A percentile compares a stretch with the other conserved stretches of the same genome.
Evolutionary conservation across 2,888 invertebrate genomes (phyloP).

Genomic region (Idaea dimidiata): DNA sequence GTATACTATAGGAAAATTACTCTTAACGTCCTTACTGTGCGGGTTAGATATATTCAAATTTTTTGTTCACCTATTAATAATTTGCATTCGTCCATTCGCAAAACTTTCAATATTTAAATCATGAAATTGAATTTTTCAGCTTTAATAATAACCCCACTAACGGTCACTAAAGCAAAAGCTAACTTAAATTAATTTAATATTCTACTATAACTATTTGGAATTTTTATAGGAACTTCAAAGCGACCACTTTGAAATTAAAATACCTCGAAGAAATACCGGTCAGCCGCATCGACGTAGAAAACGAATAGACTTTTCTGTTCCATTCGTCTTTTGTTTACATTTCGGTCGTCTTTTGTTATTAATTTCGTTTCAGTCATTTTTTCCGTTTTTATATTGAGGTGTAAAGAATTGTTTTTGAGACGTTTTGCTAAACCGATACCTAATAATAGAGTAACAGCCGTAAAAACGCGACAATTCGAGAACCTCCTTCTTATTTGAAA

Average conservation of each 20-base stretch:
- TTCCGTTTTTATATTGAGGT: too few species aligned
- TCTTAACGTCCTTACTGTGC: too few species aligned
- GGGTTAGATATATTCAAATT: neutral
- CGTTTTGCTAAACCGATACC: too few species aligned
- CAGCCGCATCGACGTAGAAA: neutral
- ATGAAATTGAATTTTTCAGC: neutral
- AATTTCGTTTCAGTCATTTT: too few species aligned
- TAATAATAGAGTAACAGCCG: too few species aligned
- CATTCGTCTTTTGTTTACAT: neutral
- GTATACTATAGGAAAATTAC: too few species aligned
- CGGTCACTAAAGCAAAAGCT: neutral
- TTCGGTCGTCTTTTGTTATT: too few species aligned
- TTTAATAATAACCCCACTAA: neutral
- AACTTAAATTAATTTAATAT: neutral
- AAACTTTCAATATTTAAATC: neutral
- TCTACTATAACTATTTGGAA: neutral
- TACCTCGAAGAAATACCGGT: neutral
- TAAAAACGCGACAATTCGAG: too few species aligned
- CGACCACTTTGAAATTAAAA: neutral
- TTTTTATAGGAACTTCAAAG: neutral
- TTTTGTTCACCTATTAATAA: neutral
- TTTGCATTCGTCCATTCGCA: neutral
- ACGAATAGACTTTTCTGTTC: neutral
- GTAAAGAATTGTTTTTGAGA: too few species aligned
- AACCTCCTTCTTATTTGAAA: too few species aligned